Base-by-base conservation (phyloP, 35 echinoderm and acorn worm genomes). In the Ophioderma brevispina region DNA sequence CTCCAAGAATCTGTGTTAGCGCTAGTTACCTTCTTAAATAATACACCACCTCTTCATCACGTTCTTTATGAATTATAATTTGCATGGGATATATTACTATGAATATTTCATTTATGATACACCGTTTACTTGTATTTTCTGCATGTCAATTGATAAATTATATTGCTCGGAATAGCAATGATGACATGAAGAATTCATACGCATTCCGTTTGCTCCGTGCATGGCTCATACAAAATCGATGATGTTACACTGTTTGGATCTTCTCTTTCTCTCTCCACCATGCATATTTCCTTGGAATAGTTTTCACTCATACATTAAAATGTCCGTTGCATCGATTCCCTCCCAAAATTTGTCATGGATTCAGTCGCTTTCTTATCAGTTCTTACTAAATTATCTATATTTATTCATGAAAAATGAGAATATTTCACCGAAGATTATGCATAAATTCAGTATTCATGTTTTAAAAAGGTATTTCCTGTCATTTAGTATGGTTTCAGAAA, bases 81-180 rank as follows among this genome's bases (percentile, higher is more conserved):
- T 70, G 59, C 59, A 70, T 70, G 23, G 59, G 59, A 70, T 70
- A 70, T 70, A 70, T 70, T 70, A 70, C 59, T 8, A 70, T 70
- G 59, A 70, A 70, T 70, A 70, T 70, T 70, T 70, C 59, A 70
- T 70, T 70, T 70, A 13, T 70, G 17, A 70, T 70, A 70, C 59
- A 70, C 59, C 59, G 59, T 70, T 70, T 70, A 70, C 59, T 70
- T 70, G 59, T 70, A 70, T 2, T 70, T 70, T 70, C 59, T 70
- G 59, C 59, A 70, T 70, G 28, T 70, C 59, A 70, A 70, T 70
- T 70, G 59, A 70, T 70, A 70, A 52, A 70, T 70, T 70, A 70
- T 70, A 70, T 18, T 70, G 59, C 17, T 25, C 17, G 6, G 59
- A 70, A 70, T 70, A 70, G 59, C 59, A 70, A 70, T 70, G 59